Evolutionary conservation across 2,888 invertebrate genomes (phyloP), one percentile per base, ranked within the genome.

Genomic region (Apodemia hepburni): DNA sequence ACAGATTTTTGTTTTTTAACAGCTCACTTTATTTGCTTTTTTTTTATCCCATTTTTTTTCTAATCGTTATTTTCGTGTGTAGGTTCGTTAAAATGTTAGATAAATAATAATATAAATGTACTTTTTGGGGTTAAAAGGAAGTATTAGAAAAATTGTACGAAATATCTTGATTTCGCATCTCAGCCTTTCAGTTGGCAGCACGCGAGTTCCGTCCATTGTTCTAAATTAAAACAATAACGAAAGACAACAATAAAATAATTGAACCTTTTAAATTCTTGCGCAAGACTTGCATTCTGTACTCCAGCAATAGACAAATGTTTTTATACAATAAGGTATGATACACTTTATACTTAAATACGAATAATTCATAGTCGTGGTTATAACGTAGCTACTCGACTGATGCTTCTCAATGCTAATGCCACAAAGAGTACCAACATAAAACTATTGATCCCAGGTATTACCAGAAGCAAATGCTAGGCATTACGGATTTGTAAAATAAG

Each of bases 191-290:
- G 58, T 61, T 17, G 58, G 35, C 58, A 45, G 42, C 60, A 17
- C 47, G 33, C 33, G 58, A 45, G 61, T 61, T 61, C 70, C 70
- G 64, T 59, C 79, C 73, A 83, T 85, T 85, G 83, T 84, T 77
- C 72, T 65, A 65, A 70, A 72, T 77, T 74, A 42, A 59, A 64
- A 64, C 66, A 64, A 66, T 75, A 77, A 75, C 75, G 79, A 79
- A 78, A 74, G 76, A 47, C 61, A 61, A 61, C 61, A 61, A 61
- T 61, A 61, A 61, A 42, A 58, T 57, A 61, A 61, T 33, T 61
- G 42, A 58, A 57, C 42, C 61, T 27, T 58, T 59, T 58, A 58
- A n/a, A 33, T 38, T 59, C 12, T 59, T 58, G 45, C 33, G 61
- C 57, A 58, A 61, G 12, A 11, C 45, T 61, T 42, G 22, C 51